phyloP scores from a whole-genome alignment of 2,797 vertebrate species.

The Crax fasciolata region DNA sequence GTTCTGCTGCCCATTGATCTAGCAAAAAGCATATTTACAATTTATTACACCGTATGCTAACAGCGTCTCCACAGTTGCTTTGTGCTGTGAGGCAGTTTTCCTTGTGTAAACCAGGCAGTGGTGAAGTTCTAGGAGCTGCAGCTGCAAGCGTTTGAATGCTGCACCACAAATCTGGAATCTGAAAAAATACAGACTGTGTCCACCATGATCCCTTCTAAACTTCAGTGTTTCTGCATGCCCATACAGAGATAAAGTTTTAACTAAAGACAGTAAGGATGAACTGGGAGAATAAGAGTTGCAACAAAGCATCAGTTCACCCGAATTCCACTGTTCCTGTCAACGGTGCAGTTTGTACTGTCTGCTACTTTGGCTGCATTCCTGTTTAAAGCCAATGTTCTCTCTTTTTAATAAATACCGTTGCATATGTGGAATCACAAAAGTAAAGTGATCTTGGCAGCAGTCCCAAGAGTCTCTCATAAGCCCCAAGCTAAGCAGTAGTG shows the following conservation, averaged over 20 bases:
- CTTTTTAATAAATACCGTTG: not conserved
- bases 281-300: not conserved
- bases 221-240: not conserved
- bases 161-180: not conserved
- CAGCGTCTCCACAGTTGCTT: not conserved
- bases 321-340: not conserved
- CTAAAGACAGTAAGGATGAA: not conserved
- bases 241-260: not conserved
- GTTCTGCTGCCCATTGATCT: not conserved
- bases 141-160: fast-evolving
- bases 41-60: not conserved
- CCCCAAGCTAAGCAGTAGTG: not conserved
- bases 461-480: not conserved
- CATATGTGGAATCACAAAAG: not conserved
- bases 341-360: not conserved
- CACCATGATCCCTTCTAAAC: not conserved
- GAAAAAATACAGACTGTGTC: not conserved
- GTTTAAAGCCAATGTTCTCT: not conserved
- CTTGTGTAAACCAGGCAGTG: not conserved
- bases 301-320: not conserved
- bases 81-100: not conserved
- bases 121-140: not conserved
- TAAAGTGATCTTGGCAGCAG: not conserved
- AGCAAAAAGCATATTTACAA: not conserved
- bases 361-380: not conserved